Base-by-base conservation (phyloP, 2,888 invertebrate genomes). In the Eucriotettix oculatus region DNA sequence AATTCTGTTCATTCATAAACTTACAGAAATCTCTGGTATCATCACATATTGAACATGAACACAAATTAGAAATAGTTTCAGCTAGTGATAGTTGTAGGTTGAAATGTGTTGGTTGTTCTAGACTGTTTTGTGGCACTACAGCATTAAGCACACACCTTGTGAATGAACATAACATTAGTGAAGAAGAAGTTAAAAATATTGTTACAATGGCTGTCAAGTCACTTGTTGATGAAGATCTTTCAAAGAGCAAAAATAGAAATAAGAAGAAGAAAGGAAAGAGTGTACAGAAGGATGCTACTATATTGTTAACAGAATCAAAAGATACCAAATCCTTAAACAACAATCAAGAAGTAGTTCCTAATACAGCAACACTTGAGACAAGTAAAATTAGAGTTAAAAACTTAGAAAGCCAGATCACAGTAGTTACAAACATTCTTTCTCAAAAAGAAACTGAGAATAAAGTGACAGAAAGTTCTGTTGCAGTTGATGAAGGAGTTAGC, bases 111-210 rank as follows among this genome's bases (percentile, higher is more conserved):
- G 63, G 59, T 10, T 63, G 61, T 60, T 41, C 57, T 17, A 63
- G 61, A 42, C 52, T 63, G 12, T 64, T 64, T 54, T 60, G 48
- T 53, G 56, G 58, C 44, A 44, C 58, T 9, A 78, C 82, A 67
- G 81, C 83, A 0, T 71, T 86, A 0, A 74, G 82, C 65, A 77
- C 78, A 9, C 86, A 87, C 69, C 73, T 86, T 9, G 14, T 48
- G 48, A 48, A n/a, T 48, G n/a, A n/a, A 69, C 86, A 87, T 69
- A 80, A 82, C 70, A 82, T 86, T 75, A 78, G 75, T 44, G 75
- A 77, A 60, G 76, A 77, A 65, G 84, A 85, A 68, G 73, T 82
- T 1, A 76, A 76, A 64, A 77, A 78, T 70, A 78, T 84, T 71
- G 72, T 82, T 0, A 78, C 78, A 68, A 79, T 78, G 64, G 73